These are phyloP conservation scores for Pedionomus torquatus DNA, from an alignment of 2,113 vertebrate species.

Conservation along the genomic window DNA sequence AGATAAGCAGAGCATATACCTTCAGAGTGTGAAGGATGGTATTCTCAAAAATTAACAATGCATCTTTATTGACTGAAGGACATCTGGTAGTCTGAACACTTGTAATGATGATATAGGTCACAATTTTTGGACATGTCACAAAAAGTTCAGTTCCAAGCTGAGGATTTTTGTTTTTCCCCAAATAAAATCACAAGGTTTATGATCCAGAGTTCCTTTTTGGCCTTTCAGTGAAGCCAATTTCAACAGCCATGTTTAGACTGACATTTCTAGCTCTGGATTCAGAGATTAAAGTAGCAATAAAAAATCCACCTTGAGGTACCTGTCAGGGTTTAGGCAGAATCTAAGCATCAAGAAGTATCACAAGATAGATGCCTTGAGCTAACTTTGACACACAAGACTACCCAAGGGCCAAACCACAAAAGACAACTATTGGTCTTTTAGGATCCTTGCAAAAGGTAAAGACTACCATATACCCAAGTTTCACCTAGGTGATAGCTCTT, in stretches of 20 bases:
- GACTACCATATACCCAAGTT: neutral
- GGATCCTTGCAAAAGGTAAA: neutral
- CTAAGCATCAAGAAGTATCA: neutral
- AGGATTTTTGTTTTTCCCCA: accelerated
- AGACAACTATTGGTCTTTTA: neutral
- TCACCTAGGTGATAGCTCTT: neutral
- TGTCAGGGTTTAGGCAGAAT: neutral
- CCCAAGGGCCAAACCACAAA: neutral
- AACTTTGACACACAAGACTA: neutral
- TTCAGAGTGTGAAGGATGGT: neutral
- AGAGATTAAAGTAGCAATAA: neutral
- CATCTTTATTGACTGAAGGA: neutral
- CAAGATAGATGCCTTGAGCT: neutral
- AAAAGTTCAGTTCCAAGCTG: neutral
- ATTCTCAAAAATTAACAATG: neutral
- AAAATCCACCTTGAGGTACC: neutral
- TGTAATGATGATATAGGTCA: neutral
- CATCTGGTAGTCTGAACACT: accelerated
- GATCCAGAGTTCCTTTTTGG: accelerated
- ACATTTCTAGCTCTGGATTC: neutral
- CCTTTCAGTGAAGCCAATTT: neutral
- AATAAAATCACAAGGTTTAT: neutral
- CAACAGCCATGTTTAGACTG: neutral
- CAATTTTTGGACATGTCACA: neutral
- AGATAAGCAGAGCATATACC: neutral